These are phyloP conservation scores for Diachasma alloeum DNA, from an alignment of 1,140 invertebrate genomes.

Conservation along the genomic window DNA sequence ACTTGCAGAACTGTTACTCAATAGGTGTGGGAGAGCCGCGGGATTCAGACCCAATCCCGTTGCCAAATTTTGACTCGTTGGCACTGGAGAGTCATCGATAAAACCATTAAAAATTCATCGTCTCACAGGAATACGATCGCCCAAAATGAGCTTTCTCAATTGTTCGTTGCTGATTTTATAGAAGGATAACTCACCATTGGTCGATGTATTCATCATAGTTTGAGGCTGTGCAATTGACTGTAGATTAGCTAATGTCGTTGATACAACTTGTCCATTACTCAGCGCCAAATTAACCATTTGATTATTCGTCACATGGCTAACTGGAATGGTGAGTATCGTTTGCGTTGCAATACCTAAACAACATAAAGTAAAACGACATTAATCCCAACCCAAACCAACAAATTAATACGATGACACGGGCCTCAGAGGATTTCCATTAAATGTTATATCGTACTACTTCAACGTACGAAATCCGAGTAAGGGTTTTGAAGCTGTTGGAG, in stretches of 20 bases:
- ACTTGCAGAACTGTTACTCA: slow-evolving; percentile 73
- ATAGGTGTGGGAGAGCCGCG: slow-evolving; percentile 72
- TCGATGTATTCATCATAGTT: slow-evolving; percentile 69
- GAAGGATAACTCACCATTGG: slow-evolving; percentile 52
- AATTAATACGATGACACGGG: background rate
- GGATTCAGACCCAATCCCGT: slow-evolving; percentile 67
- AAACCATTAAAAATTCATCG: background rate
- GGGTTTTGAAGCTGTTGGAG: slow-evolving; percentile 40
- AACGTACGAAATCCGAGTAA: slow-evolving; percentile 34
- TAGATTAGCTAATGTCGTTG: slow-evolving; percentile 83
- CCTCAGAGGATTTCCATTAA: slow-evolving; percentile 22
- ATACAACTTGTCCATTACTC: slow-evolving; percentile 84
- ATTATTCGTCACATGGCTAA: slow-evolving; percentile 82
- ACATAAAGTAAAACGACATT: background rate
- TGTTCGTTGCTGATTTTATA: too few relatives aligned
- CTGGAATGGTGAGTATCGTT: slow-evolving; percentile 92
- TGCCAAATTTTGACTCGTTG: slow-evolving; percentile 64
- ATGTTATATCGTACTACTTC: slow-evolving; percentile 32
- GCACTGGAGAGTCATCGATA: slow-evolving; percentile 46
- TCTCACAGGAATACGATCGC: background rate
- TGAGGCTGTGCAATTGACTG: slow-evolving; percentile 80
- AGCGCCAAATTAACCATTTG: slow-evolving; percentile 83
- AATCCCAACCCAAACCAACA: background rate
- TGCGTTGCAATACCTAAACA: slow-evolving; percentile 87
- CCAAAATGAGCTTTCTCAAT: too few relatives aligned